These are phyloP conservation scores for Dendrolimus punctatus DNA, from an alignment of 1,140 invertebrate species.

Conservation along the genomic window DNA sequence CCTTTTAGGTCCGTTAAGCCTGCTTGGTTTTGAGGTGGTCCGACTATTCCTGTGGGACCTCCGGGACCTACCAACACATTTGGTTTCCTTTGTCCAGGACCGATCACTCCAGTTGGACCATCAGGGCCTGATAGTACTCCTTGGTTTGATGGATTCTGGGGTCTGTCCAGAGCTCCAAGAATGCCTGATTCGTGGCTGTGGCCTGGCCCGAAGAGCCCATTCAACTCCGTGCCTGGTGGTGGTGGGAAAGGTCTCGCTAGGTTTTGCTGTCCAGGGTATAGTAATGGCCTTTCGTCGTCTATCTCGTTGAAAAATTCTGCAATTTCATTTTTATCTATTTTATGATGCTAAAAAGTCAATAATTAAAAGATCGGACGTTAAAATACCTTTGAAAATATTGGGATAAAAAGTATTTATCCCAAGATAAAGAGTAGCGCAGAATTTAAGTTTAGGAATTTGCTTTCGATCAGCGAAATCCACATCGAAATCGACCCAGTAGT, in stretches of 20 bases:
- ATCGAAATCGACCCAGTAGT: no score
- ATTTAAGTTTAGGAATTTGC: no score
- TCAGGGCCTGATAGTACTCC: no score
- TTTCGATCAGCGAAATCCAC: no score
- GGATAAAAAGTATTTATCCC: no score
- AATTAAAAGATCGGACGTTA: no score
- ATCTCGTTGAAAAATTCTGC: constrained; percentile 53
- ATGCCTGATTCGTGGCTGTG: constrained; percentile 10
- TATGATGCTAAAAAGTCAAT: not conserved
- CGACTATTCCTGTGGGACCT: constrained; percentile 69
- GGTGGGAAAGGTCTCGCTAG: constrained; percentile 32
- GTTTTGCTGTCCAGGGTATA: constrained; percentile 27
- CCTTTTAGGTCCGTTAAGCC: constrained; percentile 5
- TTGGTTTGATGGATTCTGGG: not conserved
- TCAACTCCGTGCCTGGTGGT: constrained; percentile 12
- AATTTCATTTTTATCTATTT: constrained; percentile 7
- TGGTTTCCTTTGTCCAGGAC: no score
- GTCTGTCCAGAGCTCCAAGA: constrained; percentile 13
- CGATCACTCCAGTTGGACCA: constrained; percentile 11
- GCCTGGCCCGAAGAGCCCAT: constrained; percentile 42
- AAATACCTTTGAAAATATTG: no score
- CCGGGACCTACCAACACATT: constrained; percentile 71
- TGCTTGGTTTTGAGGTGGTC: constrained; percentile 19
- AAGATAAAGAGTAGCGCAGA: no score
- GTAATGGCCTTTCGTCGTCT: constrained; percentile 38